Evolutionary conservation across 2,113 vertebrate species (phyloP).

Genomic region (Dromiciops gliroides): DNA sequence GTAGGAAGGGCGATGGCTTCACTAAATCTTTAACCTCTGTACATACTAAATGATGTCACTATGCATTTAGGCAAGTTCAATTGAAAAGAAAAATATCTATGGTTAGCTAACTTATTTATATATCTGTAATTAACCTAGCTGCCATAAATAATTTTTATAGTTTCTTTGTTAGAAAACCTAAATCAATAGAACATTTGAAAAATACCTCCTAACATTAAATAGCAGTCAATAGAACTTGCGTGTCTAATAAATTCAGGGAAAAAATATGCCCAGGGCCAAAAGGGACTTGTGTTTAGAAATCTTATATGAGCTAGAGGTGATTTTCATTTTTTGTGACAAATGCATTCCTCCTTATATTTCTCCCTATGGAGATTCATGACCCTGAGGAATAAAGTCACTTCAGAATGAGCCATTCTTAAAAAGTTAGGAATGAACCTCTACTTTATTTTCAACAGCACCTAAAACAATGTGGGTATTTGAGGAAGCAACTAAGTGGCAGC

Average conservation of each 20-base stretch:
- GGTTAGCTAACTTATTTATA: not conserved
- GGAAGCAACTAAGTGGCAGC: not conserved
- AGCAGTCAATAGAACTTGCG: not conserved
- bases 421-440: not conserved
- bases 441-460: not conserved
- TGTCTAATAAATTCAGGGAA: not conserved
- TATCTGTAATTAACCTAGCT: not conserved
- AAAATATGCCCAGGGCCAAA: not conserved
- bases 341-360: not conserved
- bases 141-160: not conserved
- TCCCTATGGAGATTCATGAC: not conserved
- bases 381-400: not conserved
- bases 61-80: not conserved
- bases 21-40: not conserved
- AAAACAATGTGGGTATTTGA: not conserved
- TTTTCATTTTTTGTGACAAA: conserved; percentile 3
- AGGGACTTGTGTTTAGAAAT: not conserved
- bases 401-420: not conserved
- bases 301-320: not conserved
- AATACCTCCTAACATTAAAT: not conserved
- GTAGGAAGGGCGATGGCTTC: not conserved
- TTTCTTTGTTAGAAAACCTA: not conserved
- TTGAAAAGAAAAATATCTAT: not conserved
- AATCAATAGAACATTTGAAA: not conserved
- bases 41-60: not conserved